These are phyloP conservation scores for Propithecus coquereli DNA, from an alignment of 2,113 vertebrate species.

Conservation along the genomic window DNA sequence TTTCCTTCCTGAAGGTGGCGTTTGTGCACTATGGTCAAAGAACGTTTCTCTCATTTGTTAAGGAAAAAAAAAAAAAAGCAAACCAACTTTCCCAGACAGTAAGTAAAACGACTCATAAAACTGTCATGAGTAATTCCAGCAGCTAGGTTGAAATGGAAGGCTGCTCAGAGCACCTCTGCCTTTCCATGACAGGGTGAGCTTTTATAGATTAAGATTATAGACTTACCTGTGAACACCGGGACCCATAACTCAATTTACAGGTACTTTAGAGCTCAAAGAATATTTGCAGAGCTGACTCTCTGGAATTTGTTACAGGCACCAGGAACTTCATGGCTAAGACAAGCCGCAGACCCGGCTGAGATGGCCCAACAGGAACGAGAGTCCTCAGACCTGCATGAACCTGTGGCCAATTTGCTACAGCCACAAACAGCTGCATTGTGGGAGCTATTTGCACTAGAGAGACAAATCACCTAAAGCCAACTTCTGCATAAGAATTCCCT, in stretches of 20 bases:
- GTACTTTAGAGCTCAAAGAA: not conserved
- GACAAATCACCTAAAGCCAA: not conserved
- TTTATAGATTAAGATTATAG: conserved; percentile 24
- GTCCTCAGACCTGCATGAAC: not conserved
- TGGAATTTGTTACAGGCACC: not conserved
- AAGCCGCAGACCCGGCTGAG: not conserved
- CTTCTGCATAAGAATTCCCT: not conserved
- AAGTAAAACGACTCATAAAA: conserved; percentile 56
- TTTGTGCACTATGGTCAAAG: conserved; percentile 66
- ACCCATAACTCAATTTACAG: conserved; percentile 42
- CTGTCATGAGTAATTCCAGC: conserved; percentile 34
- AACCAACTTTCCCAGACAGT: not conserved
- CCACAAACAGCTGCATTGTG: not conserved
- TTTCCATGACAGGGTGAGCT: not conserved
- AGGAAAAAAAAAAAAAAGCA: not conserved
- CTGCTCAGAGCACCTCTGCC: not conserved
- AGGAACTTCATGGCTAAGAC: not conserved
- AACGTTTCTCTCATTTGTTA: not conserved
- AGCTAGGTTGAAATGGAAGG: conserved; percentile 32
- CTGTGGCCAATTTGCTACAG: not conserved
- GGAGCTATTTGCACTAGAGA: not conserved
- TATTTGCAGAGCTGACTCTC: not conserved
- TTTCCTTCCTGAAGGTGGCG: conserved; percentile 79
- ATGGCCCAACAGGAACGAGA: not conserved
- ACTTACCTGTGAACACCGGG: conserved; percentile 18